A percentile compares a stretch with the other conserved stretches of the same genome.
phyloP scores from a whole-genome alignment of 37 sponge, comb jelly and placozoan genomes.

The Tethya wilhelma region DNA sequence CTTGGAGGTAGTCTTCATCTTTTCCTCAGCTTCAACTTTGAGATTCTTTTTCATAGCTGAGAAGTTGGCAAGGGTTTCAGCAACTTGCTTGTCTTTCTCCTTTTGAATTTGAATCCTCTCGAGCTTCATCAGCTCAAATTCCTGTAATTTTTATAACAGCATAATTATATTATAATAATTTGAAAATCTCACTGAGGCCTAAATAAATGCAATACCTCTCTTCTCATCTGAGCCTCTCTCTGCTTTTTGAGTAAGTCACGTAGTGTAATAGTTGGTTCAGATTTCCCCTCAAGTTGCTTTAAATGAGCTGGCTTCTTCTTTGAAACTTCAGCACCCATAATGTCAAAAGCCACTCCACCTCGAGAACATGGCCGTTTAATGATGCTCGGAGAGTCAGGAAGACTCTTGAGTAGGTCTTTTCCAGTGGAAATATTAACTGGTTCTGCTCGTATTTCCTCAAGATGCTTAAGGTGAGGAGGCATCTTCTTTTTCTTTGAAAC shows the following conservation, averaged over 20 bases:
- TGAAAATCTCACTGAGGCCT: no score
- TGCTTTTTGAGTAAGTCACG: no score
- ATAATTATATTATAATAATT: no score
- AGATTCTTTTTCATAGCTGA: background rate
- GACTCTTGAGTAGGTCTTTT: no score
- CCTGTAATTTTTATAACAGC: constrained; percentile 5
- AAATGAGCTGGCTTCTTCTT: background rate
- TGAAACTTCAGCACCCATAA: background rate
- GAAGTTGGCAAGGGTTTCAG: background rate
- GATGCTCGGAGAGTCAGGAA: background rate
- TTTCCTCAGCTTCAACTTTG: background rate
- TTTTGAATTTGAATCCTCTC: constrained; percentile 6
- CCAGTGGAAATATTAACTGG: no score
- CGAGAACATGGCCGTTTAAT: background rate
- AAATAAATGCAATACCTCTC: no score
- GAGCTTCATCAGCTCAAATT: background rate
- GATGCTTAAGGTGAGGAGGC: no score
- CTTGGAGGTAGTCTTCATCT: background rate
- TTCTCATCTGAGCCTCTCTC: background rate
- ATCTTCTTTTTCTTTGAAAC: no score
- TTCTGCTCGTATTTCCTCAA: no score
- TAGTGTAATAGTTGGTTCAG: no score
- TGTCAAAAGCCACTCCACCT: constrained; percentile 1
- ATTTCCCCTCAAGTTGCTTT: background rate
- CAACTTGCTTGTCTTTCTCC: constrained; percentile 7